phyloP scores from a whole-genome alignment of 2,113 vertebrate species.

The Anthoscopus minutus region DNA sequence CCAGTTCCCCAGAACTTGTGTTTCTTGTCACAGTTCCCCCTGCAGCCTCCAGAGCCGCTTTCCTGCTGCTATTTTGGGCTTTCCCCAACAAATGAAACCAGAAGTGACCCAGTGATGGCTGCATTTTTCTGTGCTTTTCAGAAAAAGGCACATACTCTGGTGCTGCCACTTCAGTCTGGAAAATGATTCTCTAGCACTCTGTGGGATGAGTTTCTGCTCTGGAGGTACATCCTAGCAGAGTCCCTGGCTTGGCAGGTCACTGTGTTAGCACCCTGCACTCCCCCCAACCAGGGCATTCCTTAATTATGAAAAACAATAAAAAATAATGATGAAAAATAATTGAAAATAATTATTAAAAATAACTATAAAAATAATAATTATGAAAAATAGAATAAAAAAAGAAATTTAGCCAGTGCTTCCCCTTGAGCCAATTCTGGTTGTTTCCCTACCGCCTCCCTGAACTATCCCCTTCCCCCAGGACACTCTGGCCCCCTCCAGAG shows the following conservation, averaged over 20 bases:
- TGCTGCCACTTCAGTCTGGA: not conserved
- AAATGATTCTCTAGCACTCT: not conserved
- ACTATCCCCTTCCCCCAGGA: not conserved
- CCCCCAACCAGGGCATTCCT: not conserved
- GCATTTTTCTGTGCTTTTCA: constrained; percentile 4
- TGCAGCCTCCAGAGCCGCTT: not conserved
- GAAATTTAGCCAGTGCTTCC: not conserved
- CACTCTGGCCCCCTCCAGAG: not conserved
- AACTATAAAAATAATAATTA: not conserved
- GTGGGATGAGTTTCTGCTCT: not conserved
- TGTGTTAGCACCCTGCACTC: not conserved
- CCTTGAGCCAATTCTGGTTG: not conserved
- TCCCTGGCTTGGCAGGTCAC: not conserved
- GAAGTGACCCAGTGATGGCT: not conserved
- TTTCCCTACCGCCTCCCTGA: not conserved
- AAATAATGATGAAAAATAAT: not conserved
- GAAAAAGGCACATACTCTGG: not conserved
- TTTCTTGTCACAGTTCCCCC: not conserved
- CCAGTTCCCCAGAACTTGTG: constrained; percentile 7
- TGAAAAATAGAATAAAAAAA: not conserved
- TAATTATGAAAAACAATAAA: not conserved
- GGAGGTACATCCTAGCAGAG: not conserved
- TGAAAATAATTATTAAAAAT: not conserved
- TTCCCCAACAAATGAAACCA: constrained; percentile 37
- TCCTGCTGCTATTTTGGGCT: constrained; percentile 21